Conservation (phyloP, 1,140 invertebrate genomes). For the Neodiprion lecontei region DNA sequence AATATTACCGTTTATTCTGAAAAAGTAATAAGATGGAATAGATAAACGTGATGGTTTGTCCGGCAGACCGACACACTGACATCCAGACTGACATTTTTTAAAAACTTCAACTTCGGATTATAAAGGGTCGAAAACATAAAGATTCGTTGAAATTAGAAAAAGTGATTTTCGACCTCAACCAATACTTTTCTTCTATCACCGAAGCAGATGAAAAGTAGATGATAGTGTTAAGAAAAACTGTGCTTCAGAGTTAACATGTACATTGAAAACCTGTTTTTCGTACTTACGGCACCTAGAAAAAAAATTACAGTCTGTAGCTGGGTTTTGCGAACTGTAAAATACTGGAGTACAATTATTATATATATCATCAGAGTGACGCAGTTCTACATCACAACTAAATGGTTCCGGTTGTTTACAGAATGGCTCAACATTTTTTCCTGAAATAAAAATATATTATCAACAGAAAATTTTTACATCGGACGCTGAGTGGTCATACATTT, state of each 20-base stretch:
- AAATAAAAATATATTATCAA: neutral
- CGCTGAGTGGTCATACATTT: neutral
- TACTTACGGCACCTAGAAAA: conserved; percentile 47
- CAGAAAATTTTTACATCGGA: neutral
- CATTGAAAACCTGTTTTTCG: too few relatives aligned
- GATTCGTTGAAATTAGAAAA: too few relatives aligned
- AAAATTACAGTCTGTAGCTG: conserved; percentile 30
- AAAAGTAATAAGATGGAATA: conserved; percentile 23
- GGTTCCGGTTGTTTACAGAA: conserved; percentile 33
- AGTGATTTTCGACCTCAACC: too few relatives aligned
- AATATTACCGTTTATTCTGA: too few relatives aligned
- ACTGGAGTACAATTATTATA: conserved; percentile 39
- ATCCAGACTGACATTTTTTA: conserved; percentile 14
- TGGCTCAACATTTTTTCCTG: conserved; percentile 44
- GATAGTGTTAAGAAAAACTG: neutral
- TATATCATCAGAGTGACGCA: conserved; percentile 24
- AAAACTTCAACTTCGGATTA: conserved; percentile 16
- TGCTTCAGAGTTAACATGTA: too few relatives aligned
- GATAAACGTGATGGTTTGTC: neutral
- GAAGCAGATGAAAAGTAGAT: too few relatives aligned
- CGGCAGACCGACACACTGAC: too few relatives aligned
- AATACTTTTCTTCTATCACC: neutral
- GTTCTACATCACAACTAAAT: conserved; percentile 31
- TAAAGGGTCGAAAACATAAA: neutral
- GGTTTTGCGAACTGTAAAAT: conserved; percentile 33